Base-by-base conservation (phyloP, 2,113 vertebrate species). In the Gobio gobio region DNA sequence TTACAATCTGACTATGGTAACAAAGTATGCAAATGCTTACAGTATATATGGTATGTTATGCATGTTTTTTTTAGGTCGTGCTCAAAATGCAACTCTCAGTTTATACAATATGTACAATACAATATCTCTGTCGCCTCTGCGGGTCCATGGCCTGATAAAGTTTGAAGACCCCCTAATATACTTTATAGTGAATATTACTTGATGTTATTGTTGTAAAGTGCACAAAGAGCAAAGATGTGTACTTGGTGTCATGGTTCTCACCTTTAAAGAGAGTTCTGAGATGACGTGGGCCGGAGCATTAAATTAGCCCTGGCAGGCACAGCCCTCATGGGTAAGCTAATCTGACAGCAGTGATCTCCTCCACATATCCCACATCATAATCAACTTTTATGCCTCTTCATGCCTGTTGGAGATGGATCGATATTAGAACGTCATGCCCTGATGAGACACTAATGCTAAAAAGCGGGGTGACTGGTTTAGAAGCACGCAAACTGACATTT, bases 341-440 rank as follows among this genome's bases (percentile, higher is more conserved):
- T 79, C 72, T 88, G 87, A 90, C 87, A 87, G 80, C 84, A 26
- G 51, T 75, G 26, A 66, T 86, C 83, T 64, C 75, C 83, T 66
- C 33, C 83, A 68, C 77, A 74, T 84, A 79, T 82, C 84, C 77
- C 73, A n/a, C 72, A 75, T 86, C 83, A 81, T 88, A 73, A 88
- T 75, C 86, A 83, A 79, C 81, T 83, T 85, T 82, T 79, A 74
- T 82, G 79, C 84, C 63, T 86, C 78, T 83, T 82, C 78, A 85
- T 78, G 83, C 45, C 36, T 78, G 82, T 56, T 84, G 80, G 51
- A 33, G 77, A 73, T 49, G 24, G 77, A 83, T 82, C 58, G 43
- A 82, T 61, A 36, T 75, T 79, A 81, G 59, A 84, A 70, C 36
- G 58, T 86, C 24, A 59, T 29, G 70, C 51, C 22, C 40, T 33